Evolutionary conservation across 2,113 vertebrate genomes (phyloP), one percentile per base, ranked within the genome.

Genomic region (Gymnocephalus cernua): DNA sequence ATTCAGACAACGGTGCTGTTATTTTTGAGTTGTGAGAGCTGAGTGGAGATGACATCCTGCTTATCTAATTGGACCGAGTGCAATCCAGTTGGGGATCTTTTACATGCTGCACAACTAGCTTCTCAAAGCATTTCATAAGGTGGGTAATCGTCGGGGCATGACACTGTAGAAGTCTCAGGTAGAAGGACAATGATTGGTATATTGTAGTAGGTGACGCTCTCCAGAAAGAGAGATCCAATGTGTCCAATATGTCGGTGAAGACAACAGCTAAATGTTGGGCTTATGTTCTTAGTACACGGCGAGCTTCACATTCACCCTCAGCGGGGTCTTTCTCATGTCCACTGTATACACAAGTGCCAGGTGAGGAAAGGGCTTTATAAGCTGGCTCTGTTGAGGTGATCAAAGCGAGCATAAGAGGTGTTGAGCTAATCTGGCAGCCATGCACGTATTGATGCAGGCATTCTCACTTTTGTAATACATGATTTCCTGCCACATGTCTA

Each of bases 381-480:
- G 57, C 8, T 14, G 75, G 35, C n/a, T 50, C 41, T 69, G 10
- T 50, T 53, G 25, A 53, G 5, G 21, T 77, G 68, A 84, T 78
- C 81, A 79, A 79, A 79, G 74, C 4, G 7, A 41, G 41, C 38
- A 25, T 21, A 38, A 59, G 63, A 71, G 73, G 50, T 53, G 72
- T 45, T 38, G 6, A 23, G 21, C 76, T 79, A 38, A 79, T 73
- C 68, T 68, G 44, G 44, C 79, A 81, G 35, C 6, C 12, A 25
- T 4, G 0, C 57, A 61, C 5, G 12, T n/a, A 67, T 23, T 16
- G 47, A 76, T 10, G 44, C 9, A 1, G 35, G 21, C 44, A 74
- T 59, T 54, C 65, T 44, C 54, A 41, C 74, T 48, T 53, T 65
- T 65, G 70, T 61, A 72, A 23, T 41, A 61, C 62, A 64, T 15